Base-by-base conservation (phyloP, 2,888 invertebrate species). In the Sinelater perroti region DNA sequence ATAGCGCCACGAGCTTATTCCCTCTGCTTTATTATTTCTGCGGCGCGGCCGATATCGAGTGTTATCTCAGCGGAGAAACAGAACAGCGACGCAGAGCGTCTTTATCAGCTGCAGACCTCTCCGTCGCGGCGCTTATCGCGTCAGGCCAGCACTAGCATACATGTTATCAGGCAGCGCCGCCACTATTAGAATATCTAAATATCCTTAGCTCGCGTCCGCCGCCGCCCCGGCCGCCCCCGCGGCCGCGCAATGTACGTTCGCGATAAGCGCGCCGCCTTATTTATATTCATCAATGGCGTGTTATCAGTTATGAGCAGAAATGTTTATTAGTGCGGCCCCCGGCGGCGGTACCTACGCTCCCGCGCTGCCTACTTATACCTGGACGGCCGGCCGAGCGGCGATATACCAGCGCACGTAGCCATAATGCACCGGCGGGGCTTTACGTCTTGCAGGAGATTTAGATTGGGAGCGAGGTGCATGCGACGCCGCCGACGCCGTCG, bases 161-260 rank as follows among this genome's bases (percentile, higher is more conserved):
- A 75, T 73, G 77, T 77, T 77, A 77, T 77, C 77, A 72, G 76
- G 66, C 65, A 67, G 68, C 73, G 75, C 75, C 77, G 75, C 76
- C 75, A 77, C 78, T 77, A 78, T 78, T 78, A 78, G 77, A 78
- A 78, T 78, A 78, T 78, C 78, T 78, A 78, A 78, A 78, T 78
- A 78, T 77, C 76, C 75, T 72, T 73, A 72, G 72, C 73, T 69
- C 69, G 67, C 66, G 71, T 65, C 63, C 62, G 63, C 63, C 64
- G 61, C 66, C 60, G 60, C 63, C 67, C 65, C 60, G 65, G 55
- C 67, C 60, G 60, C 62, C 66, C 65, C 60, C 66, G 57, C 64
- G 49, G 56, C 55, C 65, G 67, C 64, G 64, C 73, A 69, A 72
- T 75, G 75, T 72, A 73, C 70, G 70, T 72, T 63, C 65, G 74